A percentile compares a stretch with the other conserved stretches of the same genome.
phyloP scores from a whole-genome alignment of 2,888 invertebrate species.

The Cheilosia vernalis region DNA sequence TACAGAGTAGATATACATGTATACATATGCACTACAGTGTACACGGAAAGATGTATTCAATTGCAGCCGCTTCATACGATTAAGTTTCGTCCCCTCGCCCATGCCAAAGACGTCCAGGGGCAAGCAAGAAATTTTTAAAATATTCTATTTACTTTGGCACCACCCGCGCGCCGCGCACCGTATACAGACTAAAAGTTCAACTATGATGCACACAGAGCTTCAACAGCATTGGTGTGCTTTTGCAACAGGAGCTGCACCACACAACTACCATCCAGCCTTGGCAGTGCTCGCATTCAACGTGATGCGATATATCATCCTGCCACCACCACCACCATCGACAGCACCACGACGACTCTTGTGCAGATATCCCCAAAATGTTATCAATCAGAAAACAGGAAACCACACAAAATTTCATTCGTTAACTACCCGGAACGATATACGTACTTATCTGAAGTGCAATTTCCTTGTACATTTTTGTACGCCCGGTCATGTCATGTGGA shows the following conservation, averaged over 20 bases:
- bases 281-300: constrained; percentile 13
- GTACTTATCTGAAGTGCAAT: constrained; percentile 77
- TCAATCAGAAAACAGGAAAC: constrained; percentile 77
- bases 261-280: constrained; percentile 2
- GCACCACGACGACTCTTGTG: constrained; percentile 8
- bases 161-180: background rate
- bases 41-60: constrained; percentile 30
- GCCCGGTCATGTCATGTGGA: constrained; percentile 72
- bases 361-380: constrained; percentile 73
- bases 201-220: constrained; percentile 19
- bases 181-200: constrained; percentile 38
- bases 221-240: constrained; percentile 29
- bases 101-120: constrained; percentile 23
- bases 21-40: too few relatives aligned
- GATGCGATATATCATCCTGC: constrained; percentile 63
- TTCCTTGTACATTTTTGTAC: constrained; percentile 76
- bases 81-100: constrained; percentile 33
- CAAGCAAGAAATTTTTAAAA: constrained; percentile 57
- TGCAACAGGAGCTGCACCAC: constrained; percentile 45
- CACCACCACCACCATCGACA: constrained; percentile 29
- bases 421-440: constrained; percentile 77
- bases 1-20: too few relatives aligned
- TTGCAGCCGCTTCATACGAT: constrained; percentile 43
- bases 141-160: constrained; percentile 64
- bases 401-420: constrained; percentile 76